Conservation (phyloP, 1,140 invertebrate species). For the Drosophila chauvacae region DNA sequence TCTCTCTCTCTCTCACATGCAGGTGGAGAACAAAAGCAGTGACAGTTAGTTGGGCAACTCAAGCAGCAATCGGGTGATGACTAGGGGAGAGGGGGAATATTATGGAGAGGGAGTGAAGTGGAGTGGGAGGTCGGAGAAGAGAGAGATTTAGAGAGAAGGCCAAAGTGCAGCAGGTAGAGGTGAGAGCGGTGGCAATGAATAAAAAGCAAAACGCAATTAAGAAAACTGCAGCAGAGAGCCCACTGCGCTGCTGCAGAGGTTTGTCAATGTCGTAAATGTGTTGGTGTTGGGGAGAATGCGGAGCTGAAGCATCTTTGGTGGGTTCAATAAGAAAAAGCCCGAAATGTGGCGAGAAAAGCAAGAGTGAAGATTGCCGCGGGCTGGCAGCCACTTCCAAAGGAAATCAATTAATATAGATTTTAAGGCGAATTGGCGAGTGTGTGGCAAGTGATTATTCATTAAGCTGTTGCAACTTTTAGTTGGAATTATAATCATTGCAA, state of each 20-base stretch:
- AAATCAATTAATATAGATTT: slow-evolving; percentile 25
- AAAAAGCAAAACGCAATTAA: slow-evolving; percentile 37
- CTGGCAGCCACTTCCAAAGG: not conserved
- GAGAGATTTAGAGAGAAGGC: slow-evolving; percentile 3
- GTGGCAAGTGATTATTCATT: slow-evolving; percentile 25
- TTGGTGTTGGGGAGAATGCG: not conserved
- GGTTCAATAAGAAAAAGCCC: not conserved
- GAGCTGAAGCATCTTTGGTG: not conserved
- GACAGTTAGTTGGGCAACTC: slow-evolving; percentile 20
- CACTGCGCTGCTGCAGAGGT: slow-evolving; percentile 28
- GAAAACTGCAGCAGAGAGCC: slow-evolving; percentile 37
- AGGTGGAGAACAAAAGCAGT: slow-evolving; percentile 21
- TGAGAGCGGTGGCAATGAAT: slow-evolving; percentile 36
- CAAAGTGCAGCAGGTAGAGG: slow-evolving; percentile 18
- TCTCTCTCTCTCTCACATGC: not conserved
- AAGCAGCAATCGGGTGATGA: not conserved
- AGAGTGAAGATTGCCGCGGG: not conserved
- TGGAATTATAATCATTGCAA: slow-evolving; percentile 21
- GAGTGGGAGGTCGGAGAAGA: not conserved
- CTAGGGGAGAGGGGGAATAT: not conserved
- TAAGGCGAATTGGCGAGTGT: not conserved
- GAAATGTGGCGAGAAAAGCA: not conserved
- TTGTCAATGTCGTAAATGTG: slow-evolving; percentile 8
- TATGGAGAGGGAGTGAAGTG: not conserved
- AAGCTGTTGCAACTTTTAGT: slow-evolving; percentile 7